Conservation (phyloP, 2,113 vertebrate genomes). For the Phocoena phocoena region DNA sequence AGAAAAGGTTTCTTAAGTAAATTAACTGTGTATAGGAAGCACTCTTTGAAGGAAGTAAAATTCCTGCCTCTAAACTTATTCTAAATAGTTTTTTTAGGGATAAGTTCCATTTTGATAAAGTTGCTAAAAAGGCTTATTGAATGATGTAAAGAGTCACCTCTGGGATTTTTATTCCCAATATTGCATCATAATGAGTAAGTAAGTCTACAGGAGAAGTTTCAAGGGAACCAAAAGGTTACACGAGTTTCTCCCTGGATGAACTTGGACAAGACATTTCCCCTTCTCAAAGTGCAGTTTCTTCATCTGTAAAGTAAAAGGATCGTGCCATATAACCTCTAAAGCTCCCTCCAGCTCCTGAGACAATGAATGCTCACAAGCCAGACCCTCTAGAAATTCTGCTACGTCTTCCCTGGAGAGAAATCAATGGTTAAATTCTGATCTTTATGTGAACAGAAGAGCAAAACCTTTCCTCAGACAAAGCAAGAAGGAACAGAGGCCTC, state of each 20-base stretch:
- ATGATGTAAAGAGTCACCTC: not conserved
- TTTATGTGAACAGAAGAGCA: not conserved
- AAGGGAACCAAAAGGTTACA: not conserved
- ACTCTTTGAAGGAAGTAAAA: constrained; percentile 20
- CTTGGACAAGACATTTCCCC: not conserved
- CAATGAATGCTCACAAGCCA: not conserved
- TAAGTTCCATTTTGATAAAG: constrained; percentile 33
- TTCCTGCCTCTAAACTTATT: constrained; percentile 1
- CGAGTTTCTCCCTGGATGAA: not conserved
- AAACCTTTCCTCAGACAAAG: constrained; percentile 37
- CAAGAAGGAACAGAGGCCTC: not conserved
- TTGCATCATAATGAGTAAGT: not conserved
- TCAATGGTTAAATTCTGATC: not conserved
- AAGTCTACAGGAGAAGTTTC: not conserved
- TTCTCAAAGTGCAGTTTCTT: not conserved
- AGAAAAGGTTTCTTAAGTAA: not conserved
- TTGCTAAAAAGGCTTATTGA: not conserved
- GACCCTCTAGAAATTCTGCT: not conserved
- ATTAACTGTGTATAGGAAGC: not conserved
- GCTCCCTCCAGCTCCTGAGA: not conserved
- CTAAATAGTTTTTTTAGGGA: not conserved
- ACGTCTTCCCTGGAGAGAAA: constrained; percentile 10
- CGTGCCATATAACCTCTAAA: not conserved
- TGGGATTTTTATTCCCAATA: not conserved
- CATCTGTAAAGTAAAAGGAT: not conserved